Conservation (phyloP, 2,797 vertebrate species). For the Paguma larvata region DNA sequence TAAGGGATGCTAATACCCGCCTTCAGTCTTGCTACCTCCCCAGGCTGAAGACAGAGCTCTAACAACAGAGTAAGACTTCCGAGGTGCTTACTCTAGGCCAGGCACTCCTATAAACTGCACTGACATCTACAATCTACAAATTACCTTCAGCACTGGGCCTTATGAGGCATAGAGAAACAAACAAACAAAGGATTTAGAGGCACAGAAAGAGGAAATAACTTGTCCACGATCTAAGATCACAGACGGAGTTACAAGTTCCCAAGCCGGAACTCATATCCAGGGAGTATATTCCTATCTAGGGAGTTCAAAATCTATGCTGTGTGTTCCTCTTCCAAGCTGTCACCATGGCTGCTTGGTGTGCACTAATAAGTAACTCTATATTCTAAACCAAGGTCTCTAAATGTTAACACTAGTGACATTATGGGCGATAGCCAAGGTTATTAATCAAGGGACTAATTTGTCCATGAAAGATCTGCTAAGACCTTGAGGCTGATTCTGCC, state of each 20-base stretch:
- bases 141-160: neutral
- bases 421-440: accelerated
- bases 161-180: accelerated
- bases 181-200: neutral
- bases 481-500: neutral
- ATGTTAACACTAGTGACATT: accelerated
- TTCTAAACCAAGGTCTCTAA: too few species aligned
- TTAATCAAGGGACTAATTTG: accelerated
- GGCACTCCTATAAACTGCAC: accelerated
- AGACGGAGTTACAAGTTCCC: neutral
- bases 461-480: accelerated
- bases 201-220: neutral
- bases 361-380: too few species aligned
- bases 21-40: neutral
- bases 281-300: neutral
- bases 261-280: accelerated
- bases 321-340: neutral
- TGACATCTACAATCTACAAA: accelerated
- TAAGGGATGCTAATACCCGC: neutral
- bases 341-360: accelerated
- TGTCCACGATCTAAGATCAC: too few species aligned
- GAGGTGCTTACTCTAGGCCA: accelerated
- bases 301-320: too few species aligned
- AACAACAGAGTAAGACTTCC: neutral
- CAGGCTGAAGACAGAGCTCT: too few species aligned